Evolutionary conservation across 2,113 vertebrate genomes (phyloP).

Genomic region (Macrotus californicus): DNA sequence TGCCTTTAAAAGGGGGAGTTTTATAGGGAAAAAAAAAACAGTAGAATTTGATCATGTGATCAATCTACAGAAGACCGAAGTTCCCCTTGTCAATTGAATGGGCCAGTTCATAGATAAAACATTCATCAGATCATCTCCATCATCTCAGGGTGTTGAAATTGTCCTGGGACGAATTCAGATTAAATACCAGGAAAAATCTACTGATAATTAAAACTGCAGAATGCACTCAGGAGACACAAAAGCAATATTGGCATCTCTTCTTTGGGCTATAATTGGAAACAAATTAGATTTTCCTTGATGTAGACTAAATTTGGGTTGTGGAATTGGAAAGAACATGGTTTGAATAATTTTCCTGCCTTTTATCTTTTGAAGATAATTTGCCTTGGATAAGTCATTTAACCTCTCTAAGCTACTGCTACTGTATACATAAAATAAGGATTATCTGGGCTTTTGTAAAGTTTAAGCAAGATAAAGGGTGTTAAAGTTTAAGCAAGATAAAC

Average conservation of each 20-base stretch:
- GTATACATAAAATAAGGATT: background rate
- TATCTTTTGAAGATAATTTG: background rate
- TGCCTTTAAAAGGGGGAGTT: background rate
- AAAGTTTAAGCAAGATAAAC: conserved; percentile 37
- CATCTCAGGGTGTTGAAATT: background rate
- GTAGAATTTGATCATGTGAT: background rate
- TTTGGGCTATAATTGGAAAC: background rate
- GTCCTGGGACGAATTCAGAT: background rate
- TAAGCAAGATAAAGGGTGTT: conserved; percentile 18
- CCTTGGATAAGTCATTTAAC: conserved; percentile 1
- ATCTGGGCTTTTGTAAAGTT: conserved; percentile 24
- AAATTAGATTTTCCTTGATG: conserved; percentile 29
- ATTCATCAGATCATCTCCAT: background rate
- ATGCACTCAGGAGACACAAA: background rate
- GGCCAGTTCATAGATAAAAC: background rate
- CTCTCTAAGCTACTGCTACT: background rate
- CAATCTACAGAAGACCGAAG: background rate
- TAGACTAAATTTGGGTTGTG: background rate
- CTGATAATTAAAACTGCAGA: background rate
- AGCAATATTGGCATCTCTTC: conserved; percentile 7
- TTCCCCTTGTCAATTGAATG: background rate
- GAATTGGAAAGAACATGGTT: background rate
- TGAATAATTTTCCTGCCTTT: background rate
- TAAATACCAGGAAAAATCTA: conserved; percentile 17
- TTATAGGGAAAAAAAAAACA: background rate